Evolutionary conservation across 1,140 invertebrate genomes (phyloP).

Genomic region (Uloborus diversus): DNA sequence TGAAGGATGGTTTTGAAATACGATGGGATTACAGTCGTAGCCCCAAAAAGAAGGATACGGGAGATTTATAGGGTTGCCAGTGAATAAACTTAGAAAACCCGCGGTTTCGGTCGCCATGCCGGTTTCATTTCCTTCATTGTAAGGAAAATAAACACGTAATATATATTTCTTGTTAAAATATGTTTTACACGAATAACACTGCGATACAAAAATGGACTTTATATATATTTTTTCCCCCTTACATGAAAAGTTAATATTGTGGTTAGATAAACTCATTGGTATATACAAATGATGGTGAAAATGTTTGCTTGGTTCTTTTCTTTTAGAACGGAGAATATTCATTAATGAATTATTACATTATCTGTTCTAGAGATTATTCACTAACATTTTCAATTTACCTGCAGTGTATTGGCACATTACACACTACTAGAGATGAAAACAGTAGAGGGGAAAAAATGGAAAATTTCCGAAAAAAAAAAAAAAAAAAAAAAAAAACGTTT

Average conservation of each 20-base stretch:
- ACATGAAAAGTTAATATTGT: background rate
- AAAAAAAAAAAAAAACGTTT: too few relatives aligned
- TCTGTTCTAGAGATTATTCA: too few relatives aligned
- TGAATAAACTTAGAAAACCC: background rate
- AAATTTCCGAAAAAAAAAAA: too few relatives aligned
- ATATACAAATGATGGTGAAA: too few relatives aligned
- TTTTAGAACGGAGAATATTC: too few relatives aligned
- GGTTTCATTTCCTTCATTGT: background rate
- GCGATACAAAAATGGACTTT: background rate
- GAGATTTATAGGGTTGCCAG: background rate
- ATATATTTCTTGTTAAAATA: background rate
- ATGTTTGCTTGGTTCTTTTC: too few relatives aligned
- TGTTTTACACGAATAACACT: too few relatives aligned
- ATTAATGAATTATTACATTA: too few relatives aligned
- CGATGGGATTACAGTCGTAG: background rate
- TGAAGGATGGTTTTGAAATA: background rate
- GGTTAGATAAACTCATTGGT: background rate
- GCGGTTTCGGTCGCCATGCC: background rate
- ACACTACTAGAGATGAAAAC: too few relatives aligned
- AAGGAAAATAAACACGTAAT: background rate
- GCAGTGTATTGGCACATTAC: too few relatives aligned
- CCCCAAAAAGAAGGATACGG: background rate
- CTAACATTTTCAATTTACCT: too few relatives aligned
- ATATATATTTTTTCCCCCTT: background rate
- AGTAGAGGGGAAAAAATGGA: too few relatives aligned